These are phyloP conservation scores for Drosophila carrolli DNA, from an alignment of 1,140 invertebrate species.

Conservation along the genomic window DNA sequence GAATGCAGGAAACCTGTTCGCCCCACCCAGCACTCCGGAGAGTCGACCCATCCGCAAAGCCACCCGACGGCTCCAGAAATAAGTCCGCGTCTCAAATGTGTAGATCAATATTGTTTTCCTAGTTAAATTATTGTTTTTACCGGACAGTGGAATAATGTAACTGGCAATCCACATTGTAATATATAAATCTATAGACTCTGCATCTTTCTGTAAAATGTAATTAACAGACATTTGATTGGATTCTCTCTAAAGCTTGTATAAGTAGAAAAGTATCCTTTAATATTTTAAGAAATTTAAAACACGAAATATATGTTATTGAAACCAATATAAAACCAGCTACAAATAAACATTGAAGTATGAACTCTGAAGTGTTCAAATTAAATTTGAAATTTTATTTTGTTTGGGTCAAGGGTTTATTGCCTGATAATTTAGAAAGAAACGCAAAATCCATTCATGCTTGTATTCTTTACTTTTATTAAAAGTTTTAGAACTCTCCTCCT, in stretches of 20 bases:
- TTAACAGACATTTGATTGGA: neutral
- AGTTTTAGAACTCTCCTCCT: slow-evolving; percentile 58
- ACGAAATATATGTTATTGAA: neutral
- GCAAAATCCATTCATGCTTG: slow-evolving; percentile 17
- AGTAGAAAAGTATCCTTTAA: neutral
- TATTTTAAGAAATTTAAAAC: neutral
- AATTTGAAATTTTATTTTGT: neutral
- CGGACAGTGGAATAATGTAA: neutral
- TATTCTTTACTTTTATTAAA: slow-evolving; percentile 77
- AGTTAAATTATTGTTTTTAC: slow-evolving; percentile 1
- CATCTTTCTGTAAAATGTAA: slow-evolving; percentile 3
- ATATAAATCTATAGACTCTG: slow-evolving; percentile 2
- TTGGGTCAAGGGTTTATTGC: neutral
- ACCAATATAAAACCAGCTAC: neutral
- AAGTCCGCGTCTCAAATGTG: slow-evolving; percentile 1
- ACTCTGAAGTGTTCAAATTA: neutral
- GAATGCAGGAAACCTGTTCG: slow-evolving; percentile 54
- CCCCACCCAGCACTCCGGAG: slow-evolving; percentile 36
- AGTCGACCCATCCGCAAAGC: slow-evolving; percentile 52
- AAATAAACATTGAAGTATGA: neutral
- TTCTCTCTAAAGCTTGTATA: neutral
- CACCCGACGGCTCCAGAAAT: slow-evolving; percentile 65
- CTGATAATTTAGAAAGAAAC: slow-evolving; percentile 4
- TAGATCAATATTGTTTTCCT: slow-evolving; percentile 14
- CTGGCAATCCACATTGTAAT: neutral